phyloP scores from a whole-genome alignment of 53 echinoderm and acorn worm species.

The Zoroaster sp. region DNA sequence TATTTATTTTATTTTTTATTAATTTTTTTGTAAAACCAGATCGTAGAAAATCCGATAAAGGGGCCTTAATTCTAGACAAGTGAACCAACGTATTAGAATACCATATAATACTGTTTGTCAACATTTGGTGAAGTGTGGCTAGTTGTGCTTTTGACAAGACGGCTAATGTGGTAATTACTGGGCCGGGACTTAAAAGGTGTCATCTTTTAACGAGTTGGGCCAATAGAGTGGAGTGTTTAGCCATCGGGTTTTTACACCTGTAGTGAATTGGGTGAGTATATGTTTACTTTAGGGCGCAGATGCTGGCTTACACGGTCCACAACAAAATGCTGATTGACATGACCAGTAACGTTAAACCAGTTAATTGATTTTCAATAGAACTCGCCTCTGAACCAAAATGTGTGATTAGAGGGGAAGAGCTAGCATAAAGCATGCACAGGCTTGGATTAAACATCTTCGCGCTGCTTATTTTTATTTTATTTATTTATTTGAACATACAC shows the following conservation, averaged over 20 bases:
- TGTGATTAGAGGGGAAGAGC: neutral
- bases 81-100: neutral
- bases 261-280: slow-evolving; percentile 28
- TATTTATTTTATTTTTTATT: too few relatives aligned
- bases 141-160: slow-evolving; percentile 40
- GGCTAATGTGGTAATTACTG: slow-evolving; percentile 25
- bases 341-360: neutral
- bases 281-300: slow-evolving; percentile 40
- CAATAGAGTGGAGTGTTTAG: neutral
- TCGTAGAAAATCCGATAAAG: neutral
- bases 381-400: too few relatives aligned
- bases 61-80: neutral
- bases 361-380: slow-evolving; percentile 8
- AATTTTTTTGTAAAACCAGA: neutral
- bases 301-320: neutral
- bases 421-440: neutral
- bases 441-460: neutral
- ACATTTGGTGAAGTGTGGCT: slow-evolving; percentile 25
- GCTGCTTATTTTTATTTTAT: too few relatives aligned
- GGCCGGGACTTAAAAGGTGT: neutral
- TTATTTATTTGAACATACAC: too few relatives aligned
- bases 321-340: slow-evolving; percentile 10
- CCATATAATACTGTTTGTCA: neutral
- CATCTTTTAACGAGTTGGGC: slow-evolving; percentile 17
- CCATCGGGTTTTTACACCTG: slow-evolving; percentile 18